Conservation (phyloP, 2,113 vertebrate genomes). For the Amazona vittata region DNA sequence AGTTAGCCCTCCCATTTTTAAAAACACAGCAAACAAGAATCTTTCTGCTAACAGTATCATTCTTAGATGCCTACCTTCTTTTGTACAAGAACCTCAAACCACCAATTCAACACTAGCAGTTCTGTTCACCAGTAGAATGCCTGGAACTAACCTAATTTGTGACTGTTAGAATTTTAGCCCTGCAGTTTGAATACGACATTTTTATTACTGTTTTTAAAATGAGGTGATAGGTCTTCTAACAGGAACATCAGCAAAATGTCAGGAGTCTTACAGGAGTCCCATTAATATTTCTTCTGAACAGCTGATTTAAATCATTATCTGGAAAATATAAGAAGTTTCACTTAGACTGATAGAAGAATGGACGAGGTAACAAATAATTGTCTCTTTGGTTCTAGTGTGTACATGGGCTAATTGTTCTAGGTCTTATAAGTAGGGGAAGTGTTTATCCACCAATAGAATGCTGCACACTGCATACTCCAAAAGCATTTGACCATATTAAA, state of each 20-base stretch:
- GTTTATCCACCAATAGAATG: not conserved
- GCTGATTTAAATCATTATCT: constrained; percentile 34
- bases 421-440: not conserved
- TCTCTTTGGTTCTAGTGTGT: not conserved
- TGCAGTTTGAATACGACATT: not conserved
- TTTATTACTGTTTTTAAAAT: not conserved
- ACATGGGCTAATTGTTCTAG: not conserved
- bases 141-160: not conserved
- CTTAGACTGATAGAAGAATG: not conserved
- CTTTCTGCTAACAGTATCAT: not conserved
- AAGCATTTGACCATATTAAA: not conserved
- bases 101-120: not conserved
- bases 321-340: constrained; percentile 52
- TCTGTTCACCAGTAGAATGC: not conserved
- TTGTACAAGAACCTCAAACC: not conserved
- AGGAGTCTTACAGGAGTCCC: not conserved
- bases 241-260: constrained; percentile 21
- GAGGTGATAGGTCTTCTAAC: not conserved
- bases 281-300: constrained; percentile 38
- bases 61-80: not conserved
- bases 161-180: not conserved
- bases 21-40: not conserved
- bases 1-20: not conserved
- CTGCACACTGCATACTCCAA: not conserved
- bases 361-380: not conserved